Conservation (phyloP, 1,140 invertebrate genomes). For the Agrypnia vestita region DNA sequence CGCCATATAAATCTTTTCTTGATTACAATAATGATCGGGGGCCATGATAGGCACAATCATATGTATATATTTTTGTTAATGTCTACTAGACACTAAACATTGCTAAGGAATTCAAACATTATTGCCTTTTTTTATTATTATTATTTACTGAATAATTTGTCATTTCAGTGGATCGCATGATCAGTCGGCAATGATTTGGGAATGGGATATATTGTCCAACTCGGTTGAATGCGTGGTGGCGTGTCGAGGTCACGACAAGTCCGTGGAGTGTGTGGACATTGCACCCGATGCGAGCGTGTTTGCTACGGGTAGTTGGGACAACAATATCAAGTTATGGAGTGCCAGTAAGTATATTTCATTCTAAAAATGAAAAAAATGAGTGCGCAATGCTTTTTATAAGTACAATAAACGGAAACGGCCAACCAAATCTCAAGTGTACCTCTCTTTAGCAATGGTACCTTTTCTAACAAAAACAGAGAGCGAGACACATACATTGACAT, state of each 20-base stretch:
- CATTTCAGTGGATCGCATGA: constrained; percentile 88
- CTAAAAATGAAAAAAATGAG: constrained; percentile 11
- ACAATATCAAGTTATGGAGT: constrained; percentile 85
- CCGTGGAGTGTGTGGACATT: constrained; percentile 88
- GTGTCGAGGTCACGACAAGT: constrained; percentile 91
- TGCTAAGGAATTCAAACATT: constrained; percentile 40
- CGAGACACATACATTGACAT: too few species aligned
- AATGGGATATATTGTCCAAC: constrained; percentile 85
- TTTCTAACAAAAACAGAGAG: too few species aligned
- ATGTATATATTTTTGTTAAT: background rate
- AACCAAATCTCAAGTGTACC: too few species aligned
- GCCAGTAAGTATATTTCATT: constrained; percentile 72
- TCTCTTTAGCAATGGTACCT: too few species aligned
- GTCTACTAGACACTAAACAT: background rate
- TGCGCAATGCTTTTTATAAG: too few species aligned
- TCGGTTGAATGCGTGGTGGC: constrained; percentile 86
- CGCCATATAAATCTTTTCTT: too few species aligned
- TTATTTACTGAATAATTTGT: constrained; percentile 25
- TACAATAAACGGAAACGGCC: too few species aligned
- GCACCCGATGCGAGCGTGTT: constrained; percentile 79
- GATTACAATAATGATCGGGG: too few species aligned
- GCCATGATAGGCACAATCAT: too few species aligned
- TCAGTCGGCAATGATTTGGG: constrained; percentile 93
- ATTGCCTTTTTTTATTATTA: constrained; percentile 32
- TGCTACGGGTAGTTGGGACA: constrained; percentile 96